A percentile compares a stretch with the other conserved stretches of the same genome.
Conservation (phyloP, 1,140 invertebrate species). For the Heliothis virescens region DNA sequence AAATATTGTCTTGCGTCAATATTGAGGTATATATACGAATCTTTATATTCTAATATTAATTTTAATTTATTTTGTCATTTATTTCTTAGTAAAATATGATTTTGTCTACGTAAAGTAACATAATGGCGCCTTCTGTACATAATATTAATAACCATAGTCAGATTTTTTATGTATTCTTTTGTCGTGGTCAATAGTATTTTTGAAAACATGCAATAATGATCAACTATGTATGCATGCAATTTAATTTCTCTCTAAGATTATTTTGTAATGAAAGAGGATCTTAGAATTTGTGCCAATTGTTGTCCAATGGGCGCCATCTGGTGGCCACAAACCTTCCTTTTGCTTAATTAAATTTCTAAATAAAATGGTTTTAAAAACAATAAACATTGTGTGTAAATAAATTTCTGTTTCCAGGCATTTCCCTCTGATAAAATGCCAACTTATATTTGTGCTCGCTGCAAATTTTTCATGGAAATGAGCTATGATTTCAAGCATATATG, state of each 20-base stretch:
- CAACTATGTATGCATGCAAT: neutral
- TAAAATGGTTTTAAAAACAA: neutral
- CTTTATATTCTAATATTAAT: neutral
- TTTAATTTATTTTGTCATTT: neutral
- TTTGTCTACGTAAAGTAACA: constrained; percentile 58
- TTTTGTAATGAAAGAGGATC: neutral
- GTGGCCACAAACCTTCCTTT: constrained; percentile 31
- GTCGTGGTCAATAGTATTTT: neutral
- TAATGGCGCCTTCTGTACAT: constrained; percentile 65
- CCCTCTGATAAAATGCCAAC: constrained; percentile 91
- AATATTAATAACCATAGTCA: no score
- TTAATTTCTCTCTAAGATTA: neutral
- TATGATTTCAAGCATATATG: constrained; percentile 92
- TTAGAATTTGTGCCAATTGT: constrained; percentile 1
- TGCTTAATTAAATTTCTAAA: neutral
- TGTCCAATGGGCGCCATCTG: constrained; percentile 64
- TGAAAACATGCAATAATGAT: neutral
- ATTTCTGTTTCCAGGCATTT: constrained; percentile 87
- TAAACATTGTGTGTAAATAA: constrained; percentile 42
- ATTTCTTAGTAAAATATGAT: constrained; percentile 7
- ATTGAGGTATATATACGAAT: constrained; percentile 88
- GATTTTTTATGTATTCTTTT: neutral
- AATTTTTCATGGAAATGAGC: constrained; percentile 88
- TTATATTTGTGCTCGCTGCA: constrained; percentile 89
- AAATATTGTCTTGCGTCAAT: constrained; percentile 91